These are phyloP conservation scores for Chascanopsetta lugubris DNA, from an alignment of 2,113 vertebrate genomes.

Conservation along the genomic window DNA sequence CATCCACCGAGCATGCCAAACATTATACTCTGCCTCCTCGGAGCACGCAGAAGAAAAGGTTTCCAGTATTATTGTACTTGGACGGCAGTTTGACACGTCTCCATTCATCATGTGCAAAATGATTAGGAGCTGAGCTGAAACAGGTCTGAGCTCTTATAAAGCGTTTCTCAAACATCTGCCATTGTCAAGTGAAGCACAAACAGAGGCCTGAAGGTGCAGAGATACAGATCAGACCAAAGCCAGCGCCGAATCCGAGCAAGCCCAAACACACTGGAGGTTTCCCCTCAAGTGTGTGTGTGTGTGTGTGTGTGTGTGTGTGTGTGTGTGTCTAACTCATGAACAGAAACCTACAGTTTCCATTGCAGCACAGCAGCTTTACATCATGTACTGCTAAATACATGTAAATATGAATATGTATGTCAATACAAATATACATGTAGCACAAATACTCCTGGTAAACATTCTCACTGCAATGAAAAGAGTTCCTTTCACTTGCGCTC, in stretches of 20 bases:
- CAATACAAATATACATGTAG: neutral
- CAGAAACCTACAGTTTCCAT: slow-evolving; percentile 4
- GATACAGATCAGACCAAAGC: slow-evolving; percentile 11
- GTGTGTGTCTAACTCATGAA: neutral
- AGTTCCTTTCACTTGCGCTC: slow-evolving; percentile 10
- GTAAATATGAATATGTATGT: slow-evolving; percentile 12
- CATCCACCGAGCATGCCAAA: slow-evolving; percentile 43
- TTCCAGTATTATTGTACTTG: slow-evolving; percentile 40
- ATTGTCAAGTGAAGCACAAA: slow-evolving; percentile 28
- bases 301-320: neutral
- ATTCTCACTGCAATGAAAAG: slow-evolving; percentile 1
- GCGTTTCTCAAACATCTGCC: slow-evolving; percentile 19
- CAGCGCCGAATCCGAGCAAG: slow-evolving; percentile 37
- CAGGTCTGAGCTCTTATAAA: slow-evolving; percentile 24
- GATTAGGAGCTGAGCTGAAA: slow-evolving; percentile 36
- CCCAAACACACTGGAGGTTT: slow-evolving; percentile 37
- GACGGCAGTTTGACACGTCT: slow-evolving; percentile 1
- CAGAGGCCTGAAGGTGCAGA: slow-evolving; percentile 25
- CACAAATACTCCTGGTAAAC: slow-evolving; percentile 52
- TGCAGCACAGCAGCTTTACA: slow-evolving; percentile 35
- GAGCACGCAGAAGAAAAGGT: neutral
- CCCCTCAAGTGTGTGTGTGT: neutral
- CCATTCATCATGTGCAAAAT: slow-evolving; percentile 32
- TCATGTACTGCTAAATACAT: slow-evolving; percentile 27
- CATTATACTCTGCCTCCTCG: neutral